Evolutionary conservation across 1,140 invertebrate genomes (phyloP).

Genomic region (Gryllus bimaculatus): DNA sequence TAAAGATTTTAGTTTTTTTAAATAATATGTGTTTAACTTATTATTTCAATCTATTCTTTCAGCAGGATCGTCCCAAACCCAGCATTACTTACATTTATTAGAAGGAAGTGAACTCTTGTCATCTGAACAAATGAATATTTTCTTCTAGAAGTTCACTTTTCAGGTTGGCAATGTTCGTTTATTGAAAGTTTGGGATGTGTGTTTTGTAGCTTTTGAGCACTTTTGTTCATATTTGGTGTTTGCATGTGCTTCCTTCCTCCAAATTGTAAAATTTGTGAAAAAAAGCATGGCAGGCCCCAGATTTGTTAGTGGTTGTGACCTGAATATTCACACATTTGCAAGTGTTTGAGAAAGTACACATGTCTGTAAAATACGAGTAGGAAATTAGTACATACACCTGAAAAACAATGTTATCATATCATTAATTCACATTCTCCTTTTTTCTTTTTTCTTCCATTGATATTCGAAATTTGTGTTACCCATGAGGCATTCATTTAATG

Average conservation of each 20-base stretch:
- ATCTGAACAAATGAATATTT: background rate
- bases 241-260: background rate
- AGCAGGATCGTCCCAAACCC: constrained; percentile 26
- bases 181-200: background rate
- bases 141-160: background rate
- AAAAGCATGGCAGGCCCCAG: too few species aligned
- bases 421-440: too few species aligned
- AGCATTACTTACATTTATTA: constrained; percentile 42
- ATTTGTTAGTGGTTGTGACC: too few species aligned
- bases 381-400: too few species aligned
- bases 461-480: too few species aligned
- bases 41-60: constrained; percentile 21
- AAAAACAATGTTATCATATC: too few species aligned
- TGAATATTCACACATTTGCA: too few species aligned
- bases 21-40: background rate
- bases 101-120: constrained; percentile 23
- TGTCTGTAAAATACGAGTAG: too few species aligned
- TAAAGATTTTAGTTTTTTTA: background rate
- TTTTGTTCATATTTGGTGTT: background rate
- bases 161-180: background rate
- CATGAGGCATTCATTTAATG: too few species aligned
- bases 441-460: too few species aligned
- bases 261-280: background rate
- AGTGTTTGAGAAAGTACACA: too few species aligned
- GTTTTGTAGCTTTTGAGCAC: constrained; percentile 1